Evolutionary conservation across 1,140 invertebrate species (phyloP), one percentile per base, ranked within the genome.

Genomic region (Littorina saxatilis): DNA sequence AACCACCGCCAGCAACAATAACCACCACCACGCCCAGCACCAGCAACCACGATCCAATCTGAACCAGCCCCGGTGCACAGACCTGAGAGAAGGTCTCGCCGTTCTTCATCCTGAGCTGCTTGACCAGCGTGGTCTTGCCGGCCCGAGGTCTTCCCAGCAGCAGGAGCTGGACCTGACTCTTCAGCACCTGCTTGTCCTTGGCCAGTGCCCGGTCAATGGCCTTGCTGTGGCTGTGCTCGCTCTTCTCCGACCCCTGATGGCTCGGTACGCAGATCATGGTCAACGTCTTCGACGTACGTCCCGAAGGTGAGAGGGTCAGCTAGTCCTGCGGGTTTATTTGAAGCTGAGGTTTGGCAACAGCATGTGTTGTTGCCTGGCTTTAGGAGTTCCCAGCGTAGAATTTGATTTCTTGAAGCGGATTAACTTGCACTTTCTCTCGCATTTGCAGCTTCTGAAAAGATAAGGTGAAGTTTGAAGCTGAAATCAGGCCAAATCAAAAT

Each of bases 51-150:
- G n/a, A n/a, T n/a, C n/a, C n/a, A n/a, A n/a, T n/a, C n/a, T n/a
- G n/a, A n/a, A n/a, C n/a, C n/a, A n/a, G n/a, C n/a, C n/a, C n/a
- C n/a, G n/a, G n/a, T n/a, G n/a, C n/a, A n/a, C n/a, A n/a, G n/a
- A 78, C 76, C 58, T 78, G 76, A n/a, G 76, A 63, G 66, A 78
- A 78, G 11, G 55, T 39, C 2, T 78, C 76, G 3, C 76, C 76
- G 29, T 40, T 63, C n/a, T 61, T 63, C 2, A 61, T 32, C 37
- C 76, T 37, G 2, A 78, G 55, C 55, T 78, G 76, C 35, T 78
- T 78, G 55, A 78, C 76, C 76, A 78, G 58, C 5, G 76, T 78
- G 35, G 76, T 58, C n/a, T 78, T 78, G n/a, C 76, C 76, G 9
- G 76, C 76, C 4, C 47, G 15, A 15, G 76, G 76, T 17, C 39